Conservation (phyloP, 2,888 invertebrate species). For the Epicampocera succincta region DNA sequence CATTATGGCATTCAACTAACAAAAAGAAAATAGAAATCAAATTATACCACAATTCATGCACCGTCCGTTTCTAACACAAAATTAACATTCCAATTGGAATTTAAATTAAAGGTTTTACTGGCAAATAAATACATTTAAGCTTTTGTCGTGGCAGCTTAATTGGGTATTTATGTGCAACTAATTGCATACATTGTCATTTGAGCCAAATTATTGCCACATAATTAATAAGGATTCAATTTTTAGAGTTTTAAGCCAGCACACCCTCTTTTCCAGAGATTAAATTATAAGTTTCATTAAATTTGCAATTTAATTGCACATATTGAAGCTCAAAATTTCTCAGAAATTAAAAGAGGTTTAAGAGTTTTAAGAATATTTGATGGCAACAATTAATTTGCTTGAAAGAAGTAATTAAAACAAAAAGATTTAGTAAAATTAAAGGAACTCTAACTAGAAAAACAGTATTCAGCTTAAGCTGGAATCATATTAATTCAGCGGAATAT, state of each 20-base stretch:
- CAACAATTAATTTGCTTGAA: neutral
- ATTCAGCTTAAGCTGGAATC: no score
- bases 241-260: neutral
- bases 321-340: no score
- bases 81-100: conserved; percentile 12
- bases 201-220: conserved; percentile 37
- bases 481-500: no score
- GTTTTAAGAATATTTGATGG: neutral
- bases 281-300: neutral
- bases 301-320: neutral
- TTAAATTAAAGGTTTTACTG: neutral
- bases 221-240: conserved; percentile 42
- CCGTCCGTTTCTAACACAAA: neutral
- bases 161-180: conserved; percentile 40
- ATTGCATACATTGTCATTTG: conserved; percentile 33
- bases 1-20: no score
- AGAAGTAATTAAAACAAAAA: neutral
- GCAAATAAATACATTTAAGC: conserved; percentile 8
- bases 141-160: conserved; percentile 34
- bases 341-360: no score
- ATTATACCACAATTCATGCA: neutral
- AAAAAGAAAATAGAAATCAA: neutral
- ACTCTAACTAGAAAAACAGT: no score
- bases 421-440: neutral
- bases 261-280: neutral